phyloP scores from a whole-genome alignment of 2,888 invertebrate genomes.

The Pandemis heparana region DNA sequence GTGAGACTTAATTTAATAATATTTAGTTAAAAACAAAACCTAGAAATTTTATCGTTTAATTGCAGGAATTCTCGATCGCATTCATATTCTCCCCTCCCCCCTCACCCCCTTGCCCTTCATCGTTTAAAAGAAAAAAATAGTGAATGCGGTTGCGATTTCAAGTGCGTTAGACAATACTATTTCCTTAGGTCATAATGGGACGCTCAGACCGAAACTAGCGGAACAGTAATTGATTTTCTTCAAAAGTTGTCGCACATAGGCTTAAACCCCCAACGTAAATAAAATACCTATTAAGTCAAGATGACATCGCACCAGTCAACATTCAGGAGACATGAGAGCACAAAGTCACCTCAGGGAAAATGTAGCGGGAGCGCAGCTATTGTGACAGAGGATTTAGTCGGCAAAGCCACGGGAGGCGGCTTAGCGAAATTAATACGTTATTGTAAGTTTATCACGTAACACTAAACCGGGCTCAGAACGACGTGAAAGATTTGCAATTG shows the following conservation, averaged over 20 bases:
- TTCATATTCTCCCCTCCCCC: too few relatives aligned
- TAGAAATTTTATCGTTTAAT: too few relatives aligned
- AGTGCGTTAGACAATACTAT: too few relatives aligned
- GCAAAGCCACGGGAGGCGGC: conserved; percentile 10
- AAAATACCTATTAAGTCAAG: background rate
- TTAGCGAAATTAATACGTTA: conserved; percentile 27
- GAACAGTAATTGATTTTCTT: background rate
- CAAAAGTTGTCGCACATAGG: background rate
- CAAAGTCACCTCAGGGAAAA: conserved; percentile 14
- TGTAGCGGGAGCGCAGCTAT: conserved; percentile 19
- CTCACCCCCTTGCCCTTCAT: too few relatives aligned
- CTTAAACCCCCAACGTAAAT: background rate
- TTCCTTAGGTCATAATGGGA: too few relatives aligned
- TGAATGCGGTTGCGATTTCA: too few relatives aligned
- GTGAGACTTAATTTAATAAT: too few relatives aligned
- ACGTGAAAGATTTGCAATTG: conserved; percentile 10
- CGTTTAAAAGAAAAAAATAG: too few relatives aligned
- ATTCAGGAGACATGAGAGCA: conserved; percentile 10
- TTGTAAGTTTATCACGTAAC: conserved; percentile 19
- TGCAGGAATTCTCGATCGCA: too few relatives aligned
- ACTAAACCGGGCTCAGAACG: conserved; percentile 10
- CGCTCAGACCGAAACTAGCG: too few relatives aligned
- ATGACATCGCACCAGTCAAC: background rate
- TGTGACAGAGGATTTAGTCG: conserved; percentile 28
- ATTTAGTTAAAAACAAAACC: too few relatives aligned